Conservation (phyloP, 2,113 vertebrate genomes). For the Redunca redunca region DNA sequence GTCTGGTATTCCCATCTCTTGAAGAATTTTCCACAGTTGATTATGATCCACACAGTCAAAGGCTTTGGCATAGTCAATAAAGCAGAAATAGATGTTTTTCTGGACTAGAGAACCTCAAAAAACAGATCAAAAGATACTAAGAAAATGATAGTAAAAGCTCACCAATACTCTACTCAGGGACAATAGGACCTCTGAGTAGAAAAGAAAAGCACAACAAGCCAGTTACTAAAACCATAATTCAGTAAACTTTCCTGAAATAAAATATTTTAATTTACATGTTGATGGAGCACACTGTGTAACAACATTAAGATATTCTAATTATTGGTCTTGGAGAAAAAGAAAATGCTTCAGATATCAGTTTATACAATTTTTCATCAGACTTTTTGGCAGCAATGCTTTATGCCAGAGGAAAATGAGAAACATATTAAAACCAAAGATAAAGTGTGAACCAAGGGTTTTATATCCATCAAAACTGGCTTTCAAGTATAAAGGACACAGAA, state of each 20-base stretch:
- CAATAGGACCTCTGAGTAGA: too few species aligned
- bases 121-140: neutral
- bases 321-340: neutral
- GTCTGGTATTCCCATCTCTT: too few species aligned
- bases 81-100: too few species aligned
- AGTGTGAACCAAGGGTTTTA: neutral
- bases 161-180: neutral
- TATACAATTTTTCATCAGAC: neutral
- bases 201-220: neutral
- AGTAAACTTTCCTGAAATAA: neutral
- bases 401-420: neutral
- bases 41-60: too few species aligned
- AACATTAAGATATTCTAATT: neutral
- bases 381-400: neutral
- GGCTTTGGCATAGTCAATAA: too few species aligned
- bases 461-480: neutral
- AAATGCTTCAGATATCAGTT: neutral
- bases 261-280: neutral
- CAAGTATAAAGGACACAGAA: neutral
- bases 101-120: neutral
- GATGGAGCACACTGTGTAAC: neutral
- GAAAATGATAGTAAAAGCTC: neutral
- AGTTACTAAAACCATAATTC: neutral
- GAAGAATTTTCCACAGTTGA: too few species aligned
- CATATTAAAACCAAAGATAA: neutral